phyloP scores from a whole-genome alignment of 2,797 vertebrate species.

The Micrastur ruficollis region DNA sequence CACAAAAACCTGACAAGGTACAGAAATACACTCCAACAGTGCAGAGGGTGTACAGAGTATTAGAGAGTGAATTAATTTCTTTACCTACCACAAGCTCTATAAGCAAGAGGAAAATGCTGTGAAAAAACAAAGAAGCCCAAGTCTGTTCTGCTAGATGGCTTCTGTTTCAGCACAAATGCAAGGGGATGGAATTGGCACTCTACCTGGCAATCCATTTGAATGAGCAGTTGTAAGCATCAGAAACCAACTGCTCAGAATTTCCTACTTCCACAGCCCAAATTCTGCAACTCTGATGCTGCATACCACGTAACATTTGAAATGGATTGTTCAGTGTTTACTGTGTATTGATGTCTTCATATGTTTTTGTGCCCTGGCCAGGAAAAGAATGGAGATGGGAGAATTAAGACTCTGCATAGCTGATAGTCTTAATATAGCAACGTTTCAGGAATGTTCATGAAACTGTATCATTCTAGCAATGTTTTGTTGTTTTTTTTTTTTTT shows the following conservation, averaged over 20 bases:
- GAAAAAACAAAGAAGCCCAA: neutral
- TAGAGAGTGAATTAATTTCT: neutral
- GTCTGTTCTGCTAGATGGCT: neutral
- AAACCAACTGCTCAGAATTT: neutral
- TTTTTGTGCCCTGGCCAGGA: neutral
- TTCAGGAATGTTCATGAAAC: neutral
- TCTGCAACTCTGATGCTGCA: neutral
- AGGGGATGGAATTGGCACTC: neutral
- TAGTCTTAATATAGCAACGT: neutral
- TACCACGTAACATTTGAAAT: neutral
- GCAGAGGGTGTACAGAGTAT: neutral
- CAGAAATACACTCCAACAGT: neutral
- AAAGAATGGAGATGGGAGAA: neutral
- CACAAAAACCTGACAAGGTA: neutral
- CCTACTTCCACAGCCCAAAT: neutral
- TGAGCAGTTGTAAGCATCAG: neutral
- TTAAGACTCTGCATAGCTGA: neutral
- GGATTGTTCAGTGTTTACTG: neutral
- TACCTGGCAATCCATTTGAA: neutral
- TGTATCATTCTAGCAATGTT: neutral
- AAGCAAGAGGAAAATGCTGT: neutral
- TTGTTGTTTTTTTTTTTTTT: too few relatives aligned
- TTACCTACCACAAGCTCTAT: neutral
- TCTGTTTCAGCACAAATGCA: neutral
- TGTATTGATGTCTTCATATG: neutral